Evolutionary conservation across 2,113 vertebrate species (phyloP), one percentile per base, ranked within the genome.

Genomic region (Platysteira castanea): DNA sequence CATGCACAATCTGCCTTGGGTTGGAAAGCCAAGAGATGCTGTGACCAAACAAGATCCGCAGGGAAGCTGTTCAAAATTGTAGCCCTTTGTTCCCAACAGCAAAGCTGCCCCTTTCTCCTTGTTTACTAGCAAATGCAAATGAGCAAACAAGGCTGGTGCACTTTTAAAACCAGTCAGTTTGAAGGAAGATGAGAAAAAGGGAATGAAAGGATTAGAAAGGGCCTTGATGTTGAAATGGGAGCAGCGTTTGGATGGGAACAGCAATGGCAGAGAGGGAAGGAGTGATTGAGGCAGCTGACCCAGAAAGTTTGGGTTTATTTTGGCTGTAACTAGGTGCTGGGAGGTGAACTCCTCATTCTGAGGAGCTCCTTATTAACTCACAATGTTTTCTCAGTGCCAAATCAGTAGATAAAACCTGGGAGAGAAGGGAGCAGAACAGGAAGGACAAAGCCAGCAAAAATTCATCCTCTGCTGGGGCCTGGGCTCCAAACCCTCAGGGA

Each of bases 1-100:
- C 93, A 95, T 94, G 95, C 88, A 95, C 92, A 97, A 87, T 95
- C 82, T 94, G 96, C 97, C 93, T 96, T 96, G 85, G 96, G 95
- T 96, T 87, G 88, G 77, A 91, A 96, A 96, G 77, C 91, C 95
- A 94, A 92, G 93, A 91, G 87, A 88, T 46, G 93, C 87, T 94
- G 83, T 88, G 87, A 96, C 93, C 91, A 93, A 95, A 94, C 47
- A 84, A 94, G 74, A 35, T 84, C 90, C 15, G 1, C 75, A 60
- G 97, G 88, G 87, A 90, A 93, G 87, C 90, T 74, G 91, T 74
- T 95, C 73, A 75, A 26, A 93, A 79, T 90, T 22, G 33, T 31
- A 90, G 84, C 78, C 64, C 91, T 92, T 93, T 93, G 71, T 91
- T 92, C 76, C 86, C 89, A 90, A 18, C 27, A 93, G 94, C 92